Percentiles rank a stretch among this genome's conserved stretches.
Conservation (phyloP, 2,797 vertebrate species). For the Lepus oiostolus region DNA sequence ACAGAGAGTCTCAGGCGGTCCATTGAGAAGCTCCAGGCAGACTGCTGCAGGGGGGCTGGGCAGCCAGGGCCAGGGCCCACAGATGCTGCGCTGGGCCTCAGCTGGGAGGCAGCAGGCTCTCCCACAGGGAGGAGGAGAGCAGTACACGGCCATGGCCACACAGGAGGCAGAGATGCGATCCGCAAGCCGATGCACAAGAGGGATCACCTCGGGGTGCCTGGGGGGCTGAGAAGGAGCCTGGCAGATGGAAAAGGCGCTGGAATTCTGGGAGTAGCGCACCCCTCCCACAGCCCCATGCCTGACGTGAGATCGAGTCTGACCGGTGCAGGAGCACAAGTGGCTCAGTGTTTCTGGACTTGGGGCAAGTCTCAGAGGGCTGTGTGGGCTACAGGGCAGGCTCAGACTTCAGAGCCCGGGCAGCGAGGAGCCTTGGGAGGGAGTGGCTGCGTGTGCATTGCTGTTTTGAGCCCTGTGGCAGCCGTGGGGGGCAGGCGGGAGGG, state of each 20-base stretch:
- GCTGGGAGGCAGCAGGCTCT: neutral
- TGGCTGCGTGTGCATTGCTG: neutral
- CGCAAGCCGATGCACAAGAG: neutral
- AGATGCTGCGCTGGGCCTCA: neutral
- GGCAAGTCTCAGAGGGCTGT: neutral
- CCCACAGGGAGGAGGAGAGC: neutral
- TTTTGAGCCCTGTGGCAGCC: neutral
- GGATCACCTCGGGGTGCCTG: neutral
- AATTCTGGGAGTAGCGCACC: neutral
- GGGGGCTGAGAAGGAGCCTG: neutral
- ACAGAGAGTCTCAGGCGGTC: neutral
- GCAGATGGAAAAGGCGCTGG: neutral
- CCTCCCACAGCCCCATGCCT: neutral
- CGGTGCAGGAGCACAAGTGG: neutral
- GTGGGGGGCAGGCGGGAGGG: neutral
- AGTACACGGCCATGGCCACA: fast-evolving
- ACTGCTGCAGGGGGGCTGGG: neutral
- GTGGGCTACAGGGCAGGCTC: neutral
- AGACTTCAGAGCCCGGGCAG: neutral
- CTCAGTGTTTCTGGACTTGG: neutral
- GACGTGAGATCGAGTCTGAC: neutral
- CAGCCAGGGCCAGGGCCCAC: neutral
- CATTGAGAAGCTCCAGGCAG: neutral
- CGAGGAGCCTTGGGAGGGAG: neutral
- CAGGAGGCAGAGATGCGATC: neutral